Base-by-base conservation (phyloP, 2,888 invertebrate species). In the Blera fallax region DNA sequence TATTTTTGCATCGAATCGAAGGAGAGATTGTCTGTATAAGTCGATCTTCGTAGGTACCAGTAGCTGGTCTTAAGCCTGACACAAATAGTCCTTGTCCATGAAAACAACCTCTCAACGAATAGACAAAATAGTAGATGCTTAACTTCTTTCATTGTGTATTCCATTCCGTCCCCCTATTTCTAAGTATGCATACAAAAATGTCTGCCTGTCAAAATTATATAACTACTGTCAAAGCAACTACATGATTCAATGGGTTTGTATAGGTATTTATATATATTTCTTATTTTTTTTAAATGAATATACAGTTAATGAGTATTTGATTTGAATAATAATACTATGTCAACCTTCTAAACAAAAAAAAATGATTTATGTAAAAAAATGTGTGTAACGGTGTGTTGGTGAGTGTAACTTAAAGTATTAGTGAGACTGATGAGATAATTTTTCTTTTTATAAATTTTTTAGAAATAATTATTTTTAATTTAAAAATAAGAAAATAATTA, bases 371-470 rank as follows among this genome's bases (percentile, higher is more conserved):
- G 37, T 7, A 10, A 60, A 60, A 14, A 50, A 50, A n/a, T n/a
- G 14, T 52, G 21, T 37, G n/a, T 24, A 48, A 8, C 11, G 16
- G 43, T 56, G 45, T 32, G 48, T 45, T 14, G 6, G 21, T 16
- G 43, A 72, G 56, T 62, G 76, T 43, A 73, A 27, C 80, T 85
- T 81, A 77, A 76, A 32, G 34, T 54, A 81, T 62, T 72, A 77
- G 72, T 76, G 70, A 85, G 70, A 74, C 74, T 74, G 85, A 67
- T 76, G 85, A 85, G 81, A 81, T 85, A 84, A 56, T 7, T 37
- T 56, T 60, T 60, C 27, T 48, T 14, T 67, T 50, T 48, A 4
- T n/a, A n/a, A n/a, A n/a, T 24, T 24, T 24, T 24, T 24, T 24
- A 24, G 24, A 24, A 24, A 14, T 40, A 32, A 32, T 40, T 40